Evolutionary conservation across 2,888 invertebrate genomes (phyloP).

Genomic region (Yponomeuta sedellus): DNA sequence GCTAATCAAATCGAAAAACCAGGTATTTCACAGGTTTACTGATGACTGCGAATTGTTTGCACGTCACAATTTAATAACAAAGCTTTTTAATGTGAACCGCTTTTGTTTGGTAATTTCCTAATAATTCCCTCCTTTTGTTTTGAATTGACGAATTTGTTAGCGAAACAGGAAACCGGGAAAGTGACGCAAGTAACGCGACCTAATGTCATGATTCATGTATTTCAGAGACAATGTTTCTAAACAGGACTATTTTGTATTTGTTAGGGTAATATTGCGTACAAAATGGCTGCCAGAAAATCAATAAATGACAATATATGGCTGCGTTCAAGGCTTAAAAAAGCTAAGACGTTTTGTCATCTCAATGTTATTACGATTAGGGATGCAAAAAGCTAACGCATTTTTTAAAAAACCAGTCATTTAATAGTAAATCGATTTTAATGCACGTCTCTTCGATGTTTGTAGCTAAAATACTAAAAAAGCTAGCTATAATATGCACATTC

Average conservation of each 20-base stretch:
- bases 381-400: too few relatives aligned
- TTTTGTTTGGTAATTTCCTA: neutral
- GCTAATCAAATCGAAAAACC: neutral
- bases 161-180: slow-evolving; percentile 18
- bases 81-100: neutral
- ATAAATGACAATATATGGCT: slow-evolving; percentile 5
- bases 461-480: too few relatives aligned
- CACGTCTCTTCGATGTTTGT: too few relatives aligned
- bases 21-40: neutral
- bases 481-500: too few relatives aligned
- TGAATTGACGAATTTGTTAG: slow-evolving; percentile 21
- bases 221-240: neutral
- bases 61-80: neutral
- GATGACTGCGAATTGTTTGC: neutral
- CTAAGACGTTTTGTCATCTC: neutral
- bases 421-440: too few relatives aligned
- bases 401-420: too few relatives aligned
- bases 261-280: slow-evolving; percentile 28
- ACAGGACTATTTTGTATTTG: slow-evolving; percentile 18
- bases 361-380: neutral
- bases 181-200: slow-evolving; percentile 15
- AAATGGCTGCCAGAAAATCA: slow-evolving; percentile 26
- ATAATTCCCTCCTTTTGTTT: slow-evolving; percentile 30
- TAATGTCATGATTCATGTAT: slow-evolving; percentile 16
- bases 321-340: neutral